Percentiles rank a stretch among this genome's conserved stretches.
Conservation (phyloP, 2,888 invertebrate species). For the Lacanobia oleracea region DNA sequence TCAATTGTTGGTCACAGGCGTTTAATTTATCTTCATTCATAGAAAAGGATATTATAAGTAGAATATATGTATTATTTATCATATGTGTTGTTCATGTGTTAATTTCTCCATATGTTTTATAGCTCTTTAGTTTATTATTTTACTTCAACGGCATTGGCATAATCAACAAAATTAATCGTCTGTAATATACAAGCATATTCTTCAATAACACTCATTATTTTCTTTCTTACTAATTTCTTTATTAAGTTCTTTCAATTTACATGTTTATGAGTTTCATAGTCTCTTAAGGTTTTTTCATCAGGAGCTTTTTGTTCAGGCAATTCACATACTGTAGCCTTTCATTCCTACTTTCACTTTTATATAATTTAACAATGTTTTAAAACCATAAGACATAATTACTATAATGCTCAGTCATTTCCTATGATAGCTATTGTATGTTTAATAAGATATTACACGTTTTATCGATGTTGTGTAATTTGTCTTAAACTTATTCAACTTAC, state of each 20-base stretch:
- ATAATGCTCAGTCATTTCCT: slow-evolving; percentile 37
- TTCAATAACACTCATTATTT: not conserved
- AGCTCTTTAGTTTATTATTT: not conserved
- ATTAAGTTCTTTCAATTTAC: not conserved
- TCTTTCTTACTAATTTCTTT: not conserved
- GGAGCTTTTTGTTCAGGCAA: not conserved
- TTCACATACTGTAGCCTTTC: not conserved
- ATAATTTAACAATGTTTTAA: slow-evolving; percentile 19
- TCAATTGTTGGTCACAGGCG: too few relatives aligned
- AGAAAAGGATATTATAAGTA: too few relatives aligned
- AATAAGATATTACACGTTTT: slow-evolving; percentile 23
- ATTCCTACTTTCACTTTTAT: slow-evolving; percentile 40
- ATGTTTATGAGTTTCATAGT: not conserved
- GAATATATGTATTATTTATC: too few relatives aligned
- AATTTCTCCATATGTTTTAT: not conserved
- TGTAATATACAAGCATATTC: not conserved
- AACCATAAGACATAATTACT: slow-evolving; percentile 41
- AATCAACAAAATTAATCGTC: not conserved
- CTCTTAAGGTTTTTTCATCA: not conserved
- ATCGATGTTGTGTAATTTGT: slow-evolving; percentile 39
- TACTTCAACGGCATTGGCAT: not conserved
- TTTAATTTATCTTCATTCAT: not conserved
- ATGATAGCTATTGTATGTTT: slow-evolving; percentile 33
- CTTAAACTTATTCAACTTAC: not conserved
- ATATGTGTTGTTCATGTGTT: not conserved